Base-by-base conservation (phyloP, 2,888 invertebrate species). In the Entomobrya proxima region DNA sequence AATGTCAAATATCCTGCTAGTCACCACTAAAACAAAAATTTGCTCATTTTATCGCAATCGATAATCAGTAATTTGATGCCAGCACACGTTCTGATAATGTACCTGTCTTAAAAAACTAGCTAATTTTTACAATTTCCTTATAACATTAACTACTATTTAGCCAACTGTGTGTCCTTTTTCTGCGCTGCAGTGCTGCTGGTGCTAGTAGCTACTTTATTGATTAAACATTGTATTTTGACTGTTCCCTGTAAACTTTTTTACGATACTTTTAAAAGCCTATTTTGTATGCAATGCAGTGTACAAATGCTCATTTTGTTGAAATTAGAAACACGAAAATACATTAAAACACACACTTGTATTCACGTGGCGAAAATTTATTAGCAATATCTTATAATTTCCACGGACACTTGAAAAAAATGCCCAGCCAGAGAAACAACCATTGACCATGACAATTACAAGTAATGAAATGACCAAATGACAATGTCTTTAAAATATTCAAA, bases 241-340 rank as follows among this genome's bases (percentile, higher is more conserved):
- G n/a, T n/a, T n/a, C n/a, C n/a, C n/a, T n/a, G n/a, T n/a, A n/a
- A n/a, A 64, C 15, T 35, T 18, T 64, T 64, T 64, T 37, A 67
- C 40, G 67, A 35, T 64, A 64, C 21, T 37, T 72, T 72, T 30
- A 50, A 72, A 72, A 21, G 47, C 13, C 44, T 61, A 61, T 78
- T 78, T 78, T 61, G 77, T 78, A 78, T 78, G 61, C 77, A 47
- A 58, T 64, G n/a, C n/a, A n/a, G n/a, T n/a, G n/a, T n/a, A n/a
- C n/a, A 78, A 64, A 64, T 64, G 77, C 47, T 37, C 61, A 61
- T 50, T 69, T 72, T 47, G 72, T 72, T 30, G 27, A 72, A 72
- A 72, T 64, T 78, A 50, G 77, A 78, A 64, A 78, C 77, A 64
- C 47, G 61, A 76, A 76, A 76, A 76, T 35, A 76, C 76, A 76